Percentiles rank a stretch among this genome's conserved stretches.
Conservation (phyloP, 2,113 vertebrate genomes). For the Strix aluco region DNA sequence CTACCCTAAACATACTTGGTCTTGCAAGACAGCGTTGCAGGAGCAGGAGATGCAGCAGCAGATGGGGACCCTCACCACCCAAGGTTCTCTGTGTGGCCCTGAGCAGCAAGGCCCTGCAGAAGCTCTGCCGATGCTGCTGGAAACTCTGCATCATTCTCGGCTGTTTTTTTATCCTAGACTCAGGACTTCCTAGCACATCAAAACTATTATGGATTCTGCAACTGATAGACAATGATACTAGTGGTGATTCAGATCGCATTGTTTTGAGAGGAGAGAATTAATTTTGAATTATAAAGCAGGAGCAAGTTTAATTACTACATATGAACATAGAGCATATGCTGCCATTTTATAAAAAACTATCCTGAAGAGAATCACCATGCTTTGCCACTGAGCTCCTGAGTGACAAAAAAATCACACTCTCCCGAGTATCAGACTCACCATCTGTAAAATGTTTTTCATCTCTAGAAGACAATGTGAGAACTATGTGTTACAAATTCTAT, state of each 20-base stretch:
- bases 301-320: not conserved
- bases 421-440: constrained; percentile 18
- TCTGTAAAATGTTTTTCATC: constrained; percentile 48
- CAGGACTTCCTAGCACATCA: not conserved
- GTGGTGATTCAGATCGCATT: not conserved
- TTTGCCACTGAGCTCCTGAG: not conserved
- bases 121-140: not conserved
- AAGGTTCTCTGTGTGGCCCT: accelerated
- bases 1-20: not conserved
- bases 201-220: not conserved
- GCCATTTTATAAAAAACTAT: constrained; percentile 26
- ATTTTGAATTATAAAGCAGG: not conserved
- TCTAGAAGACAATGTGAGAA: constrained; percentile 30
- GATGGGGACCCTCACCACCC: accelerated
- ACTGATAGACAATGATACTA: not conserved
- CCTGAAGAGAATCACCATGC: not conserved
- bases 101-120: not conserved
- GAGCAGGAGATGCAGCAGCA: not conserved
- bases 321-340: constrained; percentile 9
- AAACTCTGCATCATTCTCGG: not conserved
- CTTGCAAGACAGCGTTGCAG: not conserved
- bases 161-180: not conserved
- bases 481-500: constrained; percentile 10
- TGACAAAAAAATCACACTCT: constrained; percentile 40
- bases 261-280: not conserved